Evolutionary conservation across 2,888 invertebrate genomes (phyloP), one percentile per base, ranked within the genome.

Genomic region (Aproaerema taeniolella): DNA sequence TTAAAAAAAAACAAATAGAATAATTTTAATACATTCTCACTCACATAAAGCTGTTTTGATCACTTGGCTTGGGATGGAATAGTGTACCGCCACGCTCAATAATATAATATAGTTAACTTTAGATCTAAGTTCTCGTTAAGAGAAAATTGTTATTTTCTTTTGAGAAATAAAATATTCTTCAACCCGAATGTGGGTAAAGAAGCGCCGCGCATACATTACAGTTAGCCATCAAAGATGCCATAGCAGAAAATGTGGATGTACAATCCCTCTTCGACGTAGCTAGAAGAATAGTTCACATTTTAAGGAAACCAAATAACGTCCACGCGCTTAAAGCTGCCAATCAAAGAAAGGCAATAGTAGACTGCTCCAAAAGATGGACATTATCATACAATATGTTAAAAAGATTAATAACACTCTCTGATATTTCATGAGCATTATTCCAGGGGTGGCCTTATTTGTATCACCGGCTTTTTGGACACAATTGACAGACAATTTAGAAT

Each of bases 191-290:
- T n/a, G n/a, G n/a, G n/a, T n/a, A n/a, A n/a, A n/a, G n/a, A n/a
- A n/a, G 42, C 20, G 42, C 42, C 9, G 45, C 45, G 20, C 42
- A 45, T 29, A 45, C 42, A 2, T 13, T 41, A 33, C 45, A 45
- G 17, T 28, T 45, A 10, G 37, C 45, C 4, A 16, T 45, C 7
- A 42, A 42, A 25, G 38, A 45, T 38, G 45, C 40, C 6, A 17
- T 40, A 6, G 31, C 30, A 4, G 16, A 11, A 20, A 25, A 44
- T 29, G 10, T 20, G 11, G 13, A 15, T n/a, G 33, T 28, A 17
- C 33, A 42, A 31, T 4, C 20, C 11, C 29, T 12, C 8, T 15
- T 42, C 26, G 8, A 2, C 20, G 11, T 34, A 8, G 38, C 42
- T n/a, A 35, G 31, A 39, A 16, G 12, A 25, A n/a, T 42, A 25